phyloP scores from a whole-genome alignment of 2,113 vertebrate species.

The Ictalurus furcatus region DNA sequence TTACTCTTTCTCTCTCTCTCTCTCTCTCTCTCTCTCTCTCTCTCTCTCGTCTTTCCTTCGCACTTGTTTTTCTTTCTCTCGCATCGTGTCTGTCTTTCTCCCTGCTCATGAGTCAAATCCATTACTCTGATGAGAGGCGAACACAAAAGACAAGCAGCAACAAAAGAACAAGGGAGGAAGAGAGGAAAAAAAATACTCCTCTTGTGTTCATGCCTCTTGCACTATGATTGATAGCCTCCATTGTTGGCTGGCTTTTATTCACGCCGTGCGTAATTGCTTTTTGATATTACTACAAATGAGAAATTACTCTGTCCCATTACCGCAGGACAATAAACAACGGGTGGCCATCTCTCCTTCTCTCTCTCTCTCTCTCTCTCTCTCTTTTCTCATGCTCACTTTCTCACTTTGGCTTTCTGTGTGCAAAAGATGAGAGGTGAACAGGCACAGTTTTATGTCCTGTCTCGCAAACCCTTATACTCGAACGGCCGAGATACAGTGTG shows the following conservation, averaged over 20 bases:
- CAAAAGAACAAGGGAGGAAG: slow-evolving; percentile 55
- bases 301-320: slow-evolving; percentile 72
- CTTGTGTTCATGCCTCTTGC: slow-evolving; percentile 45
- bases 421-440: neutral
- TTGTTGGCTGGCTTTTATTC: slow-evolving; percentile 74
- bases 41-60: neutral
- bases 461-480: neutral
- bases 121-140: slow-evolving; percentile 36
- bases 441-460: neutral
- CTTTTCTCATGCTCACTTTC: neutral
- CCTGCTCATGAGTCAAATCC: slow-evolving; percentile 10
- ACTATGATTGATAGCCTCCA: slow-evolving; percentile 70
- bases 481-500: neutral
- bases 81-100: slow-evolving; percentile 15
- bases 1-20: neutral
- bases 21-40: neutral
- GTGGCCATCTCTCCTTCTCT: slow-evolving; percentile 30
- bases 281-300: slow-evolving; percentile 77
- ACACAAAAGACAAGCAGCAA: slow-evolving; percentile 16
- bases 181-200: slow-evolving; percentile 48
- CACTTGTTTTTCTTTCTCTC: neutral
- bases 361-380: slow-evolving; percentile 3
- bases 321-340: slow-evolving; percentile 67
- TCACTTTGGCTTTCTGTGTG: neutral
- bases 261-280: slow-evolving; percentile 72